Percentiles rank a stretch among this genome's conserved stretches.
These are phyloP conservation scores for Gavia stellata DNA, from an alignment of 2,113 vertebrate species.

Conservation along the genomic window DNA sequence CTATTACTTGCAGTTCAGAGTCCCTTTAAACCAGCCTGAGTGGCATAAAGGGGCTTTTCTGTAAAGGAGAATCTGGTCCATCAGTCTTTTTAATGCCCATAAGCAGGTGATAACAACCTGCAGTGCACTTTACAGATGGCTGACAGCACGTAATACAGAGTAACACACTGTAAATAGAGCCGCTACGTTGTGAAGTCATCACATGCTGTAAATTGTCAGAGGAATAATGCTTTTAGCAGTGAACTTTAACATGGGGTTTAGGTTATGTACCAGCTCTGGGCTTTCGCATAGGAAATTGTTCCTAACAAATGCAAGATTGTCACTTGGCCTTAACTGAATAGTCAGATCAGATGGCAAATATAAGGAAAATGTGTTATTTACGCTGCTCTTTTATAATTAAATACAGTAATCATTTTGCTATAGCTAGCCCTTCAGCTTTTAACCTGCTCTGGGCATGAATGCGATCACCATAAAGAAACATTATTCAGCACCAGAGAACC, in stretches of 20 bases:
- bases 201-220: neutral
- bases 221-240: slow-evolving; percentile 13
- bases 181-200: neutral
- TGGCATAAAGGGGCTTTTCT: neutral
- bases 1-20: neutral
- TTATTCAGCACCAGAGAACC: neutral
- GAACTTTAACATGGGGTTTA: neutral
- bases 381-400: neutral
- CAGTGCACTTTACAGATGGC: slow-evolving; percentile 27
- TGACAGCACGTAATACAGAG: neutral
- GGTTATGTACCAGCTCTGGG: neutral
- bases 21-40: neutral
- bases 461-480: neutral
- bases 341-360: neutral
- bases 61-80: neutral
- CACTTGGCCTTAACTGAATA: neutral
- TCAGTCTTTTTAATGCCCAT: neutral
- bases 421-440: neutral
- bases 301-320: neutral
- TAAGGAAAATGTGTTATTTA: neutral
- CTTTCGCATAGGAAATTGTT: neutral
- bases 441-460: neutral
- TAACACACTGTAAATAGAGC: slow-evolving; percentile 15
- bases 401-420: neutral
- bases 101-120: slow-evolving; percentile 5